These are phyloP conservation scores for Gobio occitaniae DNA, from an alignment of 2,797 vertebrate genomes.

Conservation along the genomic window DNA sequence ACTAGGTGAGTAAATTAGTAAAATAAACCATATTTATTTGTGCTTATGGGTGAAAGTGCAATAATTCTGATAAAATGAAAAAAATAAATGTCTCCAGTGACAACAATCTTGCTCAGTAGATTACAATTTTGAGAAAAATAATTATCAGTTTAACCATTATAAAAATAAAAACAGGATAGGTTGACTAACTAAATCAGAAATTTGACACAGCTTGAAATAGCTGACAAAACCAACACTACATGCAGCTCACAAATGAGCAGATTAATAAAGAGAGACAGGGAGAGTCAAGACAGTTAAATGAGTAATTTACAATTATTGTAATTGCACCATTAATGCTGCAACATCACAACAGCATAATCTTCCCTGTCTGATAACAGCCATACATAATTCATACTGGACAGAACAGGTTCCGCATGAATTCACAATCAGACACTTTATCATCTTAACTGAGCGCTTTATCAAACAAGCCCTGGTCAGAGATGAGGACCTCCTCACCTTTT, in stretches of 20 bases:
- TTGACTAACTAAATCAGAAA: not conserved
- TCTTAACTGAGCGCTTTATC: constrained; percentile 35
- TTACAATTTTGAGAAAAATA: too few relatives aligned
- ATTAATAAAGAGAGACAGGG: constrained; percentile 3
- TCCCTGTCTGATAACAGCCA: constrained; percentile 43
- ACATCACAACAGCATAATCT: constrained; percentile 41
- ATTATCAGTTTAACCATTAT: too few relatives aligned
- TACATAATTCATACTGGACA: constrained; percentile 45
- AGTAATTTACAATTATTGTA: constrained; percentile 14
- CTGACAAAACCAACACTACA: not conserved
- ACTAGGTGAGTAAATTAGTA: too few relatives aligned
- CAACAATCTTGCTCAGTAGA: too few relatives aligned
- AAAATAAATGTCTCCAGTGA: too few relatives aligned
- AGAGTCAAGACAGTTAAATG: constrained; percentile 16
- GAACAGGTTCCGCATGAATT: constrained; percentile 37
- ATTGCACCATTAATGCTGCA: constrained; percentile 39
- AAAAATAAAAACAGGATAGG: too few relatives aligned
- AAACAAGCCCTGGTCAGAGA: constrained; percentile 30
- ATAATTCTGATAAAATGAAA: too few relatives aligned
- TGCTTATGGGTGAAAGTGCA: too few relatives aligned
- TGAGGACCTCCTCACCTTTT: constrained; percentile 40
- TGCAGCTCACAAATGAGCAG: not conserved
- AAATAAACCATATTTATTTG: too few relatives aligned
- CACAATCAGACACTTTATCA: constrained; percentile 53
- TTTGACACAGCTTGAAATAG: not conserved